phyloP scores from a whole-genome alignment of 2,797 vertebrate species.

The Threskiornis aethiopicus region DNA sequence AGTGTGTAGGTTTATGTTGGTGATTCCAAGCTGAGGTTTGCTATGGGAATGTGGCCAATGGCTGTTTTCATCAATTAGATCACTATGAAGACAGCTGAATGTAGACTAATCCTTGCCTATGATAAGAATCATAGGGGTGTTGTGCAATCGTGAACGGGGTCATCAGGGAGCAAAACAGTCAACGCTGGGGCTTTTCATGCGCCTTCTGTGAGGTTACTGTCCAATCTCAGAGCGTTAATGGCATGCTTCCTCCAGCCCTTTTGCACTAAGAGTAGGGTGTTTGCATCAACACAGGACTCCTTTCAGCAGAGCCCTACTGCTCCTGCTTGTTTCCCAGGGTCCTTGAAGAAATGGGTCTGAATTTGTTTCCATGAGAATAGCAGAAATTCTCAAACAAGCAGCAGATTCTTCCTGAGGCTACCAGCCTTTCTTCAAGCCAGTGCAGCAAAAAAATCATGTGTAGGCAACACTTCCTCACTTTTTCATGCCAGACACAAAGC shows the following conservation, averaged over 20 bases:
- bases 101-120: not conserved
- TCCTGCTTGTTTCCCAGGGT: not conserved
- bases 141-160: not conserved
- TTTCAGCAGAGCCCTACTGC: not conserved
- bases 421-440: not conserved
- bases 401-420: not conserved
- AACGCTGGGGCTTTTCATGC: not conserved
- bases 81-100: not conserved
- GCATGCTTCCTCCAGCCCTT: not conserved
- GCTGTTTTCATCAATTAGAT: not conserved
- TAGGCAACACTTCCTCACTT: not conserved
- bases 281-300: not conserved
- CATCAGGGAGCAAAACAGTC: not conserved
- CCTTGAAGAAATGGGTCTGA: not conserved
- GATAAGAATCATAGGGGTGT: not conserved
- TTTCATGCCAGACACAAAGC: not conserved
- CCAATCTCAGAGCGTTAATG: not conserved
- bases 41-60: not conserved
- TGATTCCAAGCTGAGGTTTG: not conserved
- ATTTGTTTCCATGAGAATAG: not conserved
- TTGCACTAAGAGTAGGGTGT: not conserved
- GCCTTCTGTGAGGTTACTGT: not conserved
- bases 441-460: not conserved
- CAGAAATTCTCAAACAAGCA: not conserved
- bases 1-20: not conserved